phyloP scores from a whole-genome alignment of 2,888 invertebrate species.

The Torymus texanus region DNA sequence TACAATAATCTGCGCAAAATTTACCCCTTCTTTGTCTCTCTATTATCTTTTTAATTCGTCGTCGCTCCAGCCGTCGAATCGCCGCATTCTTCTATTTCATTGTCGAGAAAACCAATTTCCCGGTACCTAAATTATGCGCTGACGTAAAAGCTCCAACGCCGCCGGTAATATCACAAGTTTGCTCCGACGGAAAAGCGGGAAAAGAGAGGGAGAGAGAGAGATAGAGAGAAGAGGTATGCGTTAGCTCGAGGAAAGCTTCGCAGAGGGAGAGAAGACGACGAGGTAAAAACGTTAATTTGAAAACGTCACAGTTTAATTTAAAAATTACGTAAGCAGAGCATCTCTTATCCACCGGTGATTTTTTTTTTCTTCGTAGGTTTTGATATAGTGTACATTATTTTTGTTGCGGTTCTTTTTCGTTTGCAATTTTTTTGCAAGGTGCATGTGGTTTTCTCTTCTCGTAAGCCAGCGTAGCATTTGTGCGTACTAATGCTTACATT shows the following conservation, averaged over 20 bases:
- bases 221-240: slow-evolving; percentile 38
- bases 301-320: slow-evolving; percentile 75
- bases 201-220: slow-evolving; percentile 48
- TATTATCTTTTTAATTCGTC: slow-evolving; percentile 54
- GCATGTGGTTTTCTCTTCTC: neutral
- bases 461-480: neutral
- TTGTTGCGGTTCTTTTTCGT: neutral
- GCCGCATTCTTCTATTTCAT: slow-evolving; percentile 75
- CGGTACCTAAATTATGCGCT: slow-evolving; percentile 74
- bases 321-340: slow-evolving; percentile 71
- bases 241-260: slow-evolving; percentile 1
- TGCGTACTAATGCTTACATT: neutral
- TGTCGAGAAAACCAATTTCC: slow-evolving; percentile 76
- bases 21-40: neutral
- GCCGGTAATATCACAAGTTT: slow-evolving; percentile 73
- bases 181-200: slow-evolving; percentile 64
- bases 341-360: slow-evolving; percentile 4
- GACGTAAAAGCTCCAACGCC: slow-evolving; percentile 68
- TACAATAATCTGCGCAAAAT: slow-evolving; percentile 38
- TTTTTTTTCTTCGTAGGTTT: slow-evolving; percentile 1
- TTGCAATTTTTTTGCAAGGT: neutral
- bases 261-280: slow-evolving; percentile 56
- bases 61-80: slow-evolving; percentile 48
- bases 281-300: slow-evolving; percentile 75
- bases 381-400: neutral